phyloP scores from a whole-genome alignment of 2,888 invertebrate genomes.

The Drosophila anceps region DNA sequence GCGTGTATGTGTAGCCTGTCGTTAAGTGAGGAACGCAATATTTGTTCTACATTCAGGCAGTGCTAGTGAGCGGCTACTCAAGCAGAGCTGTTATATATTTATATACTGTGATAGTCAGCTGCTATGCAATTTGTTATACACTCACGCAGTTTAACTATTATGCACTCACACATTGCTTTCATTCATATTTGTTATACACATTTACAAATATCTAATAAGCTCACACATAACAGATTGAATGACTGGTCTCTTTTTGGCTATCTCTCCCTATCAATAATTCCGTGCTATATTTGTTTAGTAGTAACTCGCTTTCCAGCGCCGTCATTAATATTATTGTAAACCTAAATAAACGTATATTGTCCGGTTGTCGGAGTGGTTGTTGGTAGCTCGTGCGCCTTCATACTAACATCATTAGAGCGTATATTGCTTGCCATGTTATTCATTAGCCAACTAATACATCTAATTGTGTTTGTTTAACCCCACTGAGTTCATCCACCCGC shows the following conservation, averaged over 20 bases:
- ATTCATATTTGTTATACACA: slow-evolving; percentile 24
- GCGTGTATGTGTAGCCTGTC: not conserved
- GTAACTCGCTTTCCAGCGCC: slow-evolving; percentile 24
- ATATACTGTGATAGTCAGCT: not conserved
- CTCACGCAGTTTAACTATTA: not conserved
- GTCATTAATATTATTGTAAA: slow-evolving; percentile 60
- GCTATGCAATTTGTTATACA: not conserved
- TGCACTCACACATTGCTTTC: not conserved
- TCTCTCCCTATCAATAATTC: slow-evolving; percentile 6
- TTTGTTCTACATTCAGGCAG: not conserved
- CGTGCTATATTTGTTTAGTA: slow-evolving; percentile 6
- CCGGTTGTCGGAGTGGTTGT: slow-evolving; percentile 32
- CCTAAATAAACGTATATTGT: slow-evolving; percentile 57
- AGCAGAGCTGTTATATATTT: not conserved
- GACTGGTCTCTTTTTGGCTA: slow-evolving; percentile 14
- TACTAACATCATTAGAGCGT: slow-evolving; percentile 55
- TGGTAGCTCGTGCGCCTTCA: slow-evolving; percentile 8
- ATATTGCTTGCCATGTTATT: slow-evolving; percentile 27
- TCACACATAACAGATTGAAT: not conserved
- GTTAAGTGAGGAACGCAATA: not conserved
- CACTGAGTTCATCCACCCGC: slow-evolving; percentile 11
- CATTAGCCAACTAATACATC: slow-evolving; percentile 33
- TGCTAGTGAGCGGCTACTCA: not conserved
- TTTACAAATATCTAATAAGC: not conserved
- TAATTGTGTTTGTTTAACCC: slow-evolving; percentile 51